Evolutionary conservation across 1,140 invertebrate species (phyloP).

Genomic region (Gryon sp.): DNA sequence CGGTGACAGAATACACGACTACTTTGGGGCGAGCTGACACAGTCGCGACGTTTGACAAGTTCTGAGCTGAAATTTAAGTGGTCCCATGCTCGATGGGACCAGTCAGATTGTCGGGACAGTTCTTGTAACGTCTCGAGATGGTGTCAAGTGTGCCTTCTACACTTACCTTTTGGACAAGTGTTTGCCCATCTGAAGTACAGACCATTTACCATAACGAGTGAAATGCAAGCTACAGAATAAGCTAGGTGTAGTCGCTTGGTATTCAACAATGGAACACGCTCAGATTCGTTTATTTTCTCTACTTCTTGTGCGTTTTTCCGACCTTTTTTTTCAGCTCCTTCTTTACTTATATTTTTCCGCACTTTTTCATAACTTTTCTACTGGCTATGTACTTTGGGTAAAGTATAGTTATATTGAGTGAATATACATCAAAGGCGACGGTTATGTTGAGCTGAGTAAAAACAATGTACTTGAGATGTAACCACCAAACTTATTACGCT

Average conservation of each 20-base stretch:
- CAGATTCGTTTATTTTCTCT: conserved; percentile 31
- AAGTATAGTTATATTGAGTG: conserved; percentile 35
- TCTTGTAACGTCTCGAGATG: conserved; percentile 72
- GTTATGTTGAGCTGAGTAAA: too few species aligned
- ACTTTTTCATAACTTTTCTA: conserved; percentile 31
- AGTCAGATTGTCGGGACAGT: conserved; percentile 55
- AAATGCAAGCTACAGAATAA: conserved; percentile 65
- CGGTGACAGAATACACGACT: background rate
- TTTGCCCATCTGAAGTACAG: conserved; percentile 73
- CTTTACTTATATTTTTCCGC: conserved; percentile 23
- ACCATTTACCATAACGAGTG: conserved; percentile 76
- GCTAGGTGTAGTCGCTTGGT: conserved; percentile 42
- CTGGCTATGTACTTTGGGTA: conserved; percentile 19
- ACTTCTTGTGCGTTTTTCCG: background rate
- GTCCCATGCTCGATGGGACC: conserved; percentile 23
- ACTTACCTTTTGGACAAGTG: conserved; percentile 73
- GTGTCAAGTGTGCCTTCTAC: conserved; percentile 65
- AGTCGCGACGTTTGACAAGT: conserved; percentile 37
- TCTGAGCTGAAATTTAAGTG: conserved; percentile 42
- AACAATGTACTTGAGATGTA: too few species aligned
- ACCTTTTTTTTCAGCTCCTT: conserved; percentile 11
- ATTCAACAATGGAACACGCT: conserved; percentile 60
- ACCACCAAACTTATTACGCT: too few species aligned
- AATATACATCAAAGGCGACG: conserved; percentile 23
- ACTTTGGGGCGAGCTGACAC: conserved; percentile 13